Percentiles rank a stretch among this genome's conserved stretches.
Conservation (phyloP, 2,888 invertebrate genomes). For the Temnothorax rugatulus region DNA sequence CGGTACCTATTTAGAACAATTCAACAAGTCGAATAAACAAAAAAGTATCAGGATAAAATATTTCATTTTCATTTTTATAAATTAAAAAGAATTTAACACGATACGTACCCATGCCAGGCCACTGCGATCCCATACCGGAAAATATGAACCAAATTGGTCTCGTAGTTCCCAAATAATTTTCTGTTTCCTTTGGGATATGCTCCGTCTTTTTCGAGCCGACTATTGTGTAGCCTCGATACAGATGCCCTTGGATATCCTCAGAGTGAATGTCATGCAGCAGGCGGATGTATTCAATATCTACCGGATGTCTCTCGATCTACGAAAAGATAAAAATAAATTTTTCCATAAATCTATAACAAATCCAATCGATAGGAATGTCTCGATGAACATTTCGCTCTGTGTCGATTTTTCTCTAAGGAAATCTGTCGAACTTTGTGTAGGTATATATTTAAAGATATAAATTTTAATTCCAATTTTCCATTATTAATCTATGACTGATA, state of each 20-base stretch:
- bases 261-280: conserved; percentile 89
- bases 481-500: neutral
- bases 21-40: conserved; percentile 76
- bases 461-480: too few species aligned
- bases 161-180: conserved; percentile 89
- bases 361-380: neutral
- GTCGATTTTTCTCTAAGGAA: neutral
- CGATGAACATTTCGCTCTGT: neutral
- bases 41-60: neutral
- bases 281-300: conserved; percentile 89
- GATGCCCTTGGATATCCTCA: conserved; percentile 88
- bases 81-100: neutral
- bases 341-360: neutral
- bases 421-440: neutral
- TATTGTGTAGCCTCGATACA: conserved; percentile 92
- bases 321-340: conserved; percentile 8
- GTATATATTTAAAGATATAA: neutral
- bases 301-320: conserved; percentile 87
- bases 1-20: conserved; percentile 88
- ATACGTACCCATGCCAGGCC: conserved; percentile 70
- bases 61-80: neutral
- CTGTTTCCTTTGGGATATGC: conserved; percentile 87
- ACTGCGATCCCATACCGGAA: conserved; percentile 86
- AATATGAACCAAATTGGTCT: conserved; percentile 95
- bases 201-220: conserved; percentile 84